Evolutionary conservation across 2,797 vertebrate species (phyloP), one percentile per base, ranked within the genome.

Genomic region (Sciurus carolinensis): DNA sequence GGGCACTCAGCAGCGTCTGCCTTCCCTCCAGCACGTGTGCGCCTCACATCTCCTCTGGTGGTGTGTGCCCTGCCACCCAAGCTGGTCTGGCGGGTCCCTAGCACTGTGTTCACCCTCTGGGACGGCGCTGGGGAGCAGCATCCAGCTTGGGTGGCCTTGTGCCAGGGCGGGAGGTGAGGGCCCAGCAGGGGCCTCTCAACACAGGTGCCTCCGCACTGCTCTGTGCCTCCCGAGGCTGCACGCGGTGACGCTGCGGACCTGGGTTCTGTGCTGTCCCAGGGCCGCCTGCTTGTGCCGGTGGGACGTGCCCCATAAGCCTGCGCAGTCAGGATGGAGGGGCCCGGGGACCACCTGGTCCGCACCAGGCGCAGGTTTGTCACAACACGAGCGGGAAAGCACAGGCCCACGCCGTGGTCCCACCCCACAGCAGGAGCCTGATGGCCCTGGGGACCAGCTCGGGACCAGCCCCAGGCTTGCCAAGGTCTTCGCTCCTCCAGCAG

Each of bases 1-100:
- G 9, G 47, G 6, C 42, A 33, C 57, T 26, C 57, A 59, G 57
- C 13, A 1, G 75, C 57, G 47, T 33, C 54, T 62, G 17, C 18
- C 24, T 3, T 2, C 14, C 20, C 8, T 22, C 17, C 2, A 1
- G 47, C 47, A 17, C 0, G 5, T 9, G 76, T 11, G 52, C 52
- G 0, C 47, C 47, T 39, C 39, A 39, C 4, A 39, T 5, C 62
- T 24, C 14, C 54, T 57, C 54, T 22, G 20, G 54, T 8, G 18
- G 22, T 59, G 5, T 11, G 26, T 18, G 9, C 52, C 52, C 71
- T 20, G 11, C 47, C 12, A 30, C 9, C 17, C 12, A 5, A 20
- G 47, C 75, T 52, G 75, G 17, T 12, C 50, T 54, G 33, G 20
- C 9, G 30, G 28, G 50, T 54, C 33, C 33, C 33, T 22, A 59